phyloP scores from a whole-genome alignment of 2,113 vertebrate species.

The Apodemus speciosus region DNA sequence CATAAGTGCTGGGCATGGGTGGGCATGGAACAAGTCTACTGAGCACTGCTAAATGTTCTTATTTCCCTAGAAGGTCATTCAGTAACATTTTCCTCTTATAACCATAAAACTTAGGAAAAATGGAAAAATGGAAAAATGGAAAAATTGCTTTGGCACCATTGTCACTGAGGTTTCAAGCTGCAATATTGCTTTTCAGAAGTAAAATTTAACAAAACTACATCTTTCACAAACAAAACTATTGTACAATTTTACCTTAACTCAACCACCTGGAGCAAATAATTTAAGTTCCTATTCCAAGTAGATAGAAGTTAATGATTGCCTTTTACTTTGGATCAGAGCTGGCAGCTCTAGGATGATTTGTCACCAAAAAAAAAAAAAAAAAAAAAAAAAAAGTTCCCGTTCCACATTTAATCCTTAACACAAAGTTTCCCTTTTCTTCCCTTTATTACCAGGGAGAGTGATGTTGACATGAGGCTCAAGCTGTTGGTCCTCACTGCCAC shows the following conservation, averaged over 20 bases:
- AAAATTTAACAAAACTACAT: slow-evolving; percentile 52
- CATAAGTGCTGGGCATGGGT: neutral
- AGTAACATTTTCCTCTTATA: neutral
- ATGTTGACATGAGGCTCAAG: slow-evolving; percentile 79
- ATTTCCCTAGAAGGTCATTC: neutral
- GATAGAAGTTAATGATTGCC: slow-evolving; percentile 73
- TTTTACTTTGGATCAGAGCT: slow-evolving; percentile 65
- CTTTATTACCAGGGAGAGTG: slow-evolving; percentile 73
- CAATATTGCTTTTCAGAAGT: neutral
- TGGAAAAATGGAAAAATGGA: slow-evolving; percentile 36
- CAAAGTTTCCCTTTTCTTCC: slow-evolving; percentile 74
- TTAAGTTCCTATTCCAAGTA: slow-evolving; percentile 67
- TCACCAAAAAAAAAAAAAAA: slow-evolving; percentile 31
- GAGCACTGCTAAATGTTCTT: neutral
- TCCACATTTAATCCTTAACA: no score
- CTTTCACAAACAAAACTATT: neutral
- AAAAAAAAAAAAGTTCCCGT: no score
- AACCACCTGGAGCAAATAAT: slow-evolving; percentile 65
- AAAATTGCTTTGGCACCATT: neutral
- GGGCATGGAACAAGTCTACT: neutral
- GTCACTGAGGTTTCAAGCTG: neutral
- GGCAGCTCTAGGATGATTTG: slow-evolving; percentile 62
- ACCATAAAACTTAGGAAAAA: neutral
- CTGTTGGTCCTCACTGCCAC: slow-evolving; percentile 76
- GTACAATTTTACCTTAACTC: slow-evolving; percentile 62